These are phyloP conservation scores for Pangasius mekongensis DNA, from an alignment of 2,797 vertebrate genomes.

Conservation along the genomic window DNA sequence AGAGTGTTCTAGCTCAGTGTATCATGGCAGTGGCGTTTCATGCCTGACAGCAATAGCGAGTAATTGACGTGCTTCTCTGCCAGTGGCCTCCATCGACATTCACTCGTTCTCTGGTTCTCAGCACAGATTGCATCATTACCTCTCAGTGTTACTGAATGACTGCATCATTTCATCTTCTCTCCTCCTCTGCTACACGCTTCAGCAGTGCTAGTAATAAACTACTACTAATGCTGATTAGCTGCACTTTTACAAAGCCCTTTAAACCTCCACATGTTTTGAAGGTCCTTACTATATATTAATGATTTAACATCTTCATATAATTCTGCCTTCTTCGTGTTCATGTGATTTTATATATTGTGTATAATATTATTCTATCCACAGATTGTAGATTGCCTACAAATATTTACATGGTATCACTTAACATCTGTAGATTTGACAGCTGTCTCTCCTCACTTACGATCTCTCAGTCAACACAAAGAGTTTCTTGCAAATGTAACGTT, in stretches of 20 bases:
- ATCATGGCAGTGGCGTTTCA: neutral
- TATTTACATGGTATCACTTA: neutral
- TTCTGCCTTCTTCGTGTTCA: no score
- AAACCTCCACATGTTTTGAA: no score
- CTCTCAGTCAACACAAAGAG: neutral
- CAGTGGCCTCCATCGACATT: neutral
- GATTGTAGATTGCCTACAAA: neutral
- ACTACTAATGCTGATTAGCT: neutral
- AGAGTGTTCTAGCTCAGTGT: neutral
- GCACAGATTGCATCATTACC: slow-evolving; percentile 18
- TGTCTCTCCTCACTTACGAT: neutral
- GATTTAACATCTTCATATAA: no score
- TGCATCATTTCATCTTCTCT: neutral
- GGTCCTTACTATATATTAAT: no score
- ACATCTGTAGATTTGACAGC: neutral
- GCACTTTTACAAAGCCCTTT: no score
- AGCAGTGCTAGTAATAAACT: neutral
- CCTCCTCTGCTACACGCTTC: neutral
- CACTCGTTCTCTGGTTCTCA: neutral
- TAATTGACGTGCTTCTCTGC: neutral
- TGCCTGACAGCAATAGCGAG: neutral
- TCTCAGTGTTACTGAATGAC: slow-evolving; percentile 18
- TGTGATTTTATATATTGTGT: neutral
- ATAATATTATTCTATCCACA: neutral
- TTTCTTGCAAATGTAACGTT: neutral